Conservation (phyloP, 1,140 invertebrate genomes). For the Camponotus floridanus region DNA sequence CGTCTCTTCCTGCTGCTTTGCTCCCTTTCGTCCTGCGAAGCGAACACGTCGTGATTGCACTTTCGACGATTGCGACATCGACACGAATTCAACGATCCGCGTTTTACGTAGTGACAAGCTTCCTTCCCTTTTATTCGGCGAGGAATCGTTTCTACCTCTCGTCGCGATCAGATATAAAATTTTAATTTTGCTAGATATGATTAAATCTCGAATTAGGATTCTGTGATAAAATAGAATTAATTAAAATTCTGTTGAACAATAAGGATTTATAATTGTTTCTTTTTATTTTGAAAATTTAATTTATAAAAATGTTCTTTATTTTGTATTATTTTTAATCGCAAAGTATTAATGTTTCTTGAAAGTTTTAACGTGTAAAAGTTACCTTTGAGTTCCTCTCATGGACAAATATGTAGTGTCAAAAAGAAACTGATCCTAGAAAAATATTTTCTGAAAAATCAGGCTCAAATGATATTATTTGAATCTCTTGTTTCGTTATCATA, state of each 20-base stretch:
- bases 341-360: neutral
- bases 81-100: neutral
- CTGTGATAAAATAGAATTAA: neutral
- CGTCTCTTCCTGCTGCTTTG: neutral
- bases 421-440: neutral
- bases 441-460: neutral
- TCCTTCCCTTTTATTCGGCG: neutral
- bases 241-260: neutral
- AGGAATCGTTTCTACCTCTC: neutral
- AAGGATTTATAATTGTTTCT: neutral
- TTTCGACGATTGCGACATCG: slow-evolving; percentile 33
- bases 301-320: neutral
- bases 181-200: slow-evolving; percentile 7
- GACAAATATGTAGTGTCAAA: neutral
- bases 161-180: neutral
- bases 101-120: slow-evolving; percentile 33
- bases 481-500: neutral
- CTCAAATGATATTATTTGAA: neutral
- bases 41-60: slow-evolving; percentile 45
- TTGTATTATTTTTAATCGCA: neutral
- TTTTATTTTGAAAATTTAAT: neutral
- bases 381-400: neutral
- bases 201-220: slow-evolving; percentile 30
- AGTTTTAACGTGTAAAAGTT: neutral
- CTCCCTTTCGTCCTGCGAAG: slow-evolving; percentile 2